Base-by-base conservation (phyloP, 2,113 vertebrate genomes). In the Sprattus sprattus region DNA sequence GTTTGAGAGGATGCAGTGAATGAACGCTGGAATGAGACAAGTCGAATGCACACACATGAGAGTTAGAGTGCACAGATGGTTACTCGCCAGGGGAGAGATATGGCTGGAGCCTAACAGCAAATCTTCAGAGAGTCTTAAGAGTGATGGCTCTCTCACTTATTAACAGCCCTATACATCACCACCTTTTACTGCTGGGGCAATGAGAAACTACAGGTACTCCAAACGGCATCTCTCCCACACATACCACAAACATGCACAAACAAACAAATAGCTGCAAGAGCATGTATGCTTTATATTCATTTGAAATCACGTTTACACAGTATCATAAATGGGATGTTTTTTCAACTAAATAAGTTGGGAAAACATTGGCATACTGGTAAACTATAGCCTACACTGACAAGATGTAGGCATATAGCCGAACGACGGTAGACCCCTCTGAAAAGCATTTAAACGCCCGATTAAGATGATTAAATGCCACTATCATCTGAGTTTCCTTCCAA, bases 171-270 rank as follows among this genome's bases (percentile, higher is more conserved):
- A 78, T 78, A 78, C 28, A 78, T 78, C 71, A 78, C 71, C 71
- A 15, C 71, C 71, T 78, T 44, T 78, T 78, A 78, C 71, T 78
- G 71, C 71, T 5, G 28, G 39, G 28, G 71, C 71, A 78, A 39
- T 78, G 71, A 78, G 71, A 78, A 78, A 78, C 71, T 78, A 78
- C 71, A 78, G 71, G 71, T 78, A 78, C 28, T 32, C 67, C 13
- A 75, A 75, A 46, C 81, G 15, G 81, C 46, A 46, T 25, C 84
- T 82, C 82, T 78, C 54, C 81, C 78, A 39, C 22, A 10, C 22
- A 28, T 3, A 75, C 67, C 13, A 39, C 28, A 78, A 4, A 32
- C 71, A 78, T 28, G 32, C 28, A 5, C 11, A 78, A 39, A 39
- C 39, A 39, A 39, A 39, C 39, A 13, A n/a, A 13, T 15, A 78